Evolutionary conservation across 2,888 invertebrate genomes (phyloP).

Genomic region (Scrobipalpa atriplicella): DNA sequence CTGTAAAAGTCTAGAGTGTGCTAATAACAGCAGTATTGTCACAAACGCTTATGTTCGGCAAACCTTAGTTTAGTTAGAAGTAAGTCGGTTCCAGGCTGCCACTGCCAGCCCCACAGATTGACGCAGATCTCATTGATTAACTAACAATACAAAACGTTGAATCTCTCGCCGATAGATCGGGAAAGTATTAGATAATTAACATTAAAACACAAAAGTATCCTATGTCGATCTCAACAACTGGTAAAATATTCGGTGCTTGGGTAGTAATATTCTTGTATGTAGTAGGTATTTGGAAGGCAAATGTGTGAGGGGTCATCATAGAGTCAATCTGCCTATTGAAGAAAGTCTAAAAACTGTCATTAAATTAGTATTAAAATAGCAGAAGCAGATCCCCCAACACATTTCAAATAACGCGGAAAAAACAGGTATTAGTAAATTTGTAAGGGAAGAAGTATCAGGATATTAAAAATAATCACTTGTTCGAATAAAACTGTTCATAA

Average conservation of each 20-base stretch:
- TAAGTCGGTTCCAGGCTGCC: slow-evolving; percentile 50
- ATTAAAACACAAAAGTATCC: slow-evolving; percentile 50
- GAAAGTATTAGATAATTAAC: slow-evolving; percentile 33
- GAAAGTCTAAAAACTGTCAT: too few relatives aligned
- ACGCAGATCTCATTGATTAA: slow-evolving; percentile 48
- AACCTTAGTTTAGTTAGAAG: slow-evolving; percentile 45
- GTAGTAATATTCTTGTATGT: slow-evolving; percentile 48
- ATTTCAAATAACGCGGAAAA: too few relatives aligned
- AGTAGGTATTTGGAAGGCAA: background rate
- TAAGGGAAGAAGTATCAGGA: background rate
- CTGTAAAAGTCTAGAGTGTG: too few relatives aligned
- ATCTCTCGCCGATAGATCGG: slow-evolving; percentile 38
- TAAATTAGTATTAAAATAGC: too few relatives aligned
- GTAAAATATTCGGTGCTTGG: slow-evolving; percentile 62
- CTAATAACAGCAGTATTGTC: slow-evolving; percentile 27
- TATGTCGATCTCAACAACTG: slow-evolving; percentile 67
- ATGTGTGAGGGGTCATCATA: background rate
- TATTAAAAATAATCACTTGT: background rate
- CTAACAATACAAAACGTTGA: slow-evolving; percentile 38
- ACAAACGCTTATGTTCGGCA: slow-evolving; percentile 32
- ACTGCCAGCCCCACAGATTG: slow-evolving; percentile 39
- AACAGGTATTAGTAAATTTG: background rate
- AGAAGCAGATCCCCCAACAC: too few relatives aligned
- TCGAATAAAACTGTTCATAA: background rate
- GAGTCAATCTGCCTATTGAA: slow-evolving; percentile 13